A percentile compares a stretch with the other conserved stretches of the same genome.
Evolutionary conservation across 2,888 invertebrate genomes (phyloP).

Genomic region (Ectobius pallidus): DNA sequence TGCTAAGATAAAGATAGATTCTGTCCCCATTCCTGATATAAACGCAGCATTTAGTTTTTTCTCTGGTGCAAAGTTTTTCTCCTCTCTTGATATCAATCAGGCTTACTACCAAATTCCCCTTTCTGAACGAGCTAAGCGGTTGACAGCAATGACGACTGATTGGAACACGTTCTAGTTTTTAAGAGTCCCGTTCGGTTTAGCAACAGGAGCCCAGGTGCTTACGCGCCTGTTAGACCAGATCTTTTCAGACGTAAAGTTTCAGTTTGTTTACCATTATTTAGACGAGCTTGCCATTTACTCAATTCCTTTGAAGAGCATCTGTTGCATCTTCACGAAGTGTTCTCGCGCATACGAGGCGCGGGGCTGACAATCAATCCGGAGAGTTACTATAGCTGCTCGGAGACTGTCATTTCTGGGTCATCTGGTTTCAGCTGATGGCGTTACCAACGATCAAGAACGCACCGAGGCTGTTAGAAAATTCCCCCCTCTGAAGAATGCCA

Average conservation of each 20-base stretch:
- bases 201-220: background rate
- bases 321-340: no score
- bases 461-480: background rate
- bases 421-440: no score
- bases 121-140: background rate
- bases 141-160: background rate
- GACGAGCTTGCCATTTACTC: background rate
- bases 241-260: background rate
- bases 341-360: background rate
- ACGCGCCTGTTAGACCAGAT: background rate
- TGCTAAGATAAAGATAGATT: no score
- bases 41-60: no score
- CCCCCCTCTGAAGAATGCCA: background rate
- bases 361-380: constrained; percentile 1
- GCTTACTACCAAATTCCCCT: constrained; percentile 1
- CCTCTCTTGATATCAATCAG: background rate
- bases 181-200: background rate
- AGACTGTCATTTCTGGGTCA: no score
- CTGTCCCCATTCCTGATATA: no score
- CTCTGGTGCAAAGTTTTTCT: no score
- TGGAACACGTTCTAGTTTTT: background rate
- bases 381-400: background rate
- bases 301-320: no score
- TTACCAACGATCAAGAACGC: background rate
- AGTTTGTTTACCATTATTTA: background rate